Evolutionary conservation across 2,113 vertebrate genomes (phyloP).

Genomic region (Geococcyx californianus): DNA sequence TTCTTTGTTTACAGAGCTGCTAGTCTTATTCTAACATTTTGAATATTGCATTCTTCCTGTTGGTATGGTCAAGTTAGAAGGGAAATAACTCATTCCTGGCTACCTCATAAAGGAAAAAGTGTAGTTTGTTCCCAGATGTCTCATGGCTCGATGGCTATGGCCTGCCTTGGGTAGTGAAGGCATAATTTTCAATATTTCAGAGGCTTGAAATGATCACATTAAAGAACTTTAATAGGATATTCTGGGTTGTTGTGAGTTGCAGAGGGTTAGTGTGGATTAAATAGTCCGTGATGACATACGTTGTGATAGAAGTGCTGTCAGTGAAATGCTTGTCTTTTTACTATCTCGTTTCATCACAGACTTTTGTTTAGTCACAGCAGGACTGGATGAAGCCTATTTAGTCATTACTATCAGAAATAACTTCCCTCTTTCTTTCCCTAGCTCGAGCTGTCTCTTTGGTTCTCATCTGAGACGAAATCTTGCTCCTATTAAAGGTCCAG

Average conservation of each 20-base stretch:
- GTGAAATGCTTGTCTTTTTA: not conserved
- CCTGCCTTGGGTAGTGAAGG: not conserved
- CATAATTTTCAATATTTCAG: not conserved
- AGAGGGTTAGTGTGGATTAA: not conserved
- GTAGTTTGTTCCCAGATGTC: not conserved
- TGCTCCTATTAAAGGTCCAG: not conserved
- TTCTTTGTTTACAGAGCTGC: not conserved
- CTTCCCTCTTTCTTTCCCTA: not conserved
- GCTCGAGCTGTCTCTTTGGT: not conserved
- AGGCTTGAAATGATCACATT: not conserved
- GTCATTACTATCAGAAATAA: not conserved
- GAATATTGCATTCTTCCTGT: not conserved
- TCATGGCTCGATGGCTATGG: not conserved
- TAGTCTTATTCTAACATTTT: not conserved
- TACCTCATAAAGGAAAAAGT: not conserved
- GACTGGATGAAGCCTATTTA: not conserved
- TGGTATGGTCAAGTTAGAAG: not conserved
- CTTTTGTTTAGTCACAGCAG: not conserved
- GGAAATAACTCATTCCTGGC: not conserved
- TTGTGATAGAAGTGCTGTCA: not conserved
- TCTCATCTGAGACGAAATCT: not conserved
- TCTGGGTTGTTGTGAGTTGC: not conserved
- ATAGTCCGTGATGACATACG: accelerated
- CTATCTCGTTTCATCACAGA: not conserved
- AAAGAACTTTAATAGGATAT: not conserved